phyloP scores from a whole-genome alignment of 1,140 invertebrate genomes.

The Nebria ingens region DNA sequence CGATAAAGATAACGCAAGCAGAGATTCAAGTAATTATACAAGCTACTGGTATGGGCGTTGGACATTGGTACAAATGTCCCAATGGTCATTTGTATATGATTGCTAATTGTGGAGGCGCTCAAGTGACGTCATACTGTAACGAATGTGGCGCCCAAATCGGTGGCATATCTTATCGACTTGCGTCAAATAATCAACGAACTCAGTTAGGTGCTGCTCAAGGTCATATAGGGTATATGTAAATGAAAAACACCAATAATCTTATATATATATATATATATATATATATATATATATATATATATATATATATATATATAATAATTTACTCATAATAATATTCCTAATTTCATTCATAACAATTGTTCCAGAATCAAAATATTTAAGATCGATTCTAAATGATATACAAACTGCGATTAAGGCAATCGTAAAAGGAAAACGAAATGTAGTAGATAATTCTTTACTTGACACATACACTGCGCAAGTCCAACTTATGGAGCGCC shows the following conservation, averaged over 20 bases:
- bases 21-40: conserved; percentile 36
- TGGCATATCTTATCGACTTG: conserved; percentile 35
- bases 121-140: conserved; percentile 31
- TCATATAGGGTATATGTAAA: not conserved
- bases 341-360: not conserved
- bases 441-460: not conserved
- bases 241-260: not conserved
- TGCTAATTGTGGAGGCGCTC: conserved; percentile 45
- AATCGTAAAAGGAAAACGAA: not conserved
- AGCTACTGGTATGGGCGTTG: conserved; percentile 36
- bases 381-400: not conserved
- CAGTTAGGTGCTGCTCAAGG: not conserved
- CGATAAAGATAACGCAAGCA: conserved; percentile 28
- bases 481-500: not conserved
- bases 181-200: not conserved
- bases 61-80: conserved; percentile 47
- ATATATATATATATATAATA: too few species aligned
- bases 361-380: not conserved
- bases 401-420: not conserved
- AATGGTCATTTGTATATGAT: conserved; percentile 47
- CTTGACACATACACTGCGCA: not conserved
- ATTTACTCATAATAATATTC: too few species aligned
- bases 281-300: too few species aligned
- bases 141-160: conserved; percentile 42
- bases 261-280: too few species aligned